Percentiles rank a stretch among this genome's conserved stretches.
phyloP scores from a whole-genome alignment of 2,113 vertebrate genomes.

The Mustela nigripes region DNA sequence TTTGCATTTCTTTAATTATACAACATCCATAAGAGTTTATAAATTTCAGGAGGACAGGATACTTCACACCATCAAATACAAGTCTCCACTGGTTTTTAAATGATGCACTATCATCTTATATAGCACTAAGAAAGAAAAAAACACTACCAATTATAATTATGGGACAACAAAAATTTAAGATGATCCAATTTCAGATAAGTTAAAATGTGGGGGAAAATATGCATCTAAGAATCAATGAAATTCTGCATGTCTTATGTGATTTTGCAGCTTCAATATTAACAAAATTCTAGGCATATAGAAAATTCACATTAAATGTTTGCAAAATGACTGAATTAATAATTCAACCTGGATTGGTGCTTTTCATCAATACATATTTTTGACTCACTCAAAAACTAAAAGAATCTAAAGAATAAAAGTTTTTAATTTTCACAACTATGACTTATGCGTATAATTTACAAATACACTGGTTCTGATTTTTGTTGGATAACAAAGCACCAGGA shows the following conservation, averaged over 20 bases:
- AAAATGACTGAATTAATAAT: not conserved
- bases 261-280: not conserved
- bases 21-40: not conserved
- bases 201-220: conserved; percentile 13
- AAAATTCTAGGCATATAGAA: conserved; percentile 16
- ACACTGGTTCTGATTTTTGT: not conserved
- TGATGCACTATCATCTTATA: not conserved
- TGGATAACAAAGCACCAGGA: not conserved
- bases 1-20: not conserved
- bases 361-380: not conserved
- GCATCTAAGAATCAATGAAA: not conserved
- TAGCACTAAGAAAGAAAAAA: conserved; percentile 12
- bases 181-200: conserved; percentile 25
- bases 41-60: not conserved
- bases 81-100: not conserved
- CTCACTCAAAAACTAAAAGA: conserved; percentile 1
- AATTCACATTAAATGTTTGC: not conserved
- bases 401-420: conserved; percentile 34
- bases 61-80: not conserved
- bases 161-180: not conserved
- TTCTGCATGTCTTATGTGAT: not conserved
- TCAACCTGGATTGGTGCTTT: not conserved
- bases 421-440: conserved; percentile 45
- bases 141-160: not conserved
- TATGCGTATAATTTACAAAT: conserved; percentile 9